These are phyloP conservation scores for Melanotaenia pygmaea DNA, from an alignment of 2,797 vertebrate species.

Conservation along the genomic window DNA sequence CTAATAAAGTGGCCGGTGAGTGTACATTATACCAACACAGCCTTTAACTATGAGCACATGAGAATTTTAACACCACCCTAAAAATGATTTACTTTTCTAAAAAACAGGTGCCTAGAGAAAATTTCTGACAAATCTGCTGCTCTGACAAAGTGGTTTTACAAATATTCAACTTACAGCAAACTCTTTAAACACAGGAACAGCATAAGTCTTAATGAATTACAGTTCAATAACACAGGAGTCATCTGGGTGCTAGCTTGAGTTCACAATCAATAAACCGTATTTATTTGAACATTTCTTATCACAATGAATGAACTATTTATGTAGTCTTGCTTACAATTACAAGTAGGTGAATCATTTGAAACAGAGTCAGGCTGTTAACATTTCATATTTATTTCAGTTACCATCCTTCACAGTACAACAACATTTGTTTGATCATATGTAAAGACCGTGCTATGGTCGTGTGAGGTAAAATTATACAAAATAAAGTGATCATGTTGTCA, in stretches of 20 bases:
- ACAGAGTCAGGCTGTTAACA: slow-evolving; percentile 52
- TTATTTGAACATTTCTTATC: not conserved
- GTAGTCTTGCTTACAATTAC: not conserved
- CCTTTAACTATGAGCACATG: too few relatives aligned
- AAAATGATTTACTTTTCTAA: not conserved
- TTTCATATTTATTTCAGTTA: slow-evolving; percentile 61
- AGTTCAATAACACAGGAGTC: too few relatives aligned
- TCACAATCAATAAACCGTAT: not conserved
- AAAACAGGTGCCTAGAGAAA: not conserved
- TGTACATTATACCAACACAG: too few relatives aligned
- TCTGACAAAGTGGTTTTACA: not conserved
- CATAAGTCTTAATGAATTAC: not conserved
- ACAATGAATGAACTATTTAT: not conserved
- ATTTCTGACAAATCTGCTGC: not conserved
- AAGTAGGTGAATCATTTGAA: not conserved
- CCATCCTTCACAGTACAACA: slow-evolving; percentile 26
- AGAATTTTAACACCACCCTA: too few relatives aligned
- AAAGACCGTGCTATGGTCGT: slow-evolving; percentile 48
- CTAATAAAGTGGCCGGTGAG: too few relatives aligned
- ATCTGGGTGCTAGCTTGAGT: not conserved
- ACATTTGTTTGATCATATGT: slow-evolving; percentile 18
- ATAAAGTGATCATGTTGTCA: slow-evolving; percentile 28
- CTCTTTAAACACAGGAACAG: not conserved
- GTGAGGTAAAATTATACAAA: slow-evolving; percentile 59
- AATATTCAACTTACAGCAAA: not conserved